These are phyloP conservation scores for Pegoplata infirma DNA, from an alignment of 2,888 invertebrate genomes.

Conservation along the genomic window DNA sequence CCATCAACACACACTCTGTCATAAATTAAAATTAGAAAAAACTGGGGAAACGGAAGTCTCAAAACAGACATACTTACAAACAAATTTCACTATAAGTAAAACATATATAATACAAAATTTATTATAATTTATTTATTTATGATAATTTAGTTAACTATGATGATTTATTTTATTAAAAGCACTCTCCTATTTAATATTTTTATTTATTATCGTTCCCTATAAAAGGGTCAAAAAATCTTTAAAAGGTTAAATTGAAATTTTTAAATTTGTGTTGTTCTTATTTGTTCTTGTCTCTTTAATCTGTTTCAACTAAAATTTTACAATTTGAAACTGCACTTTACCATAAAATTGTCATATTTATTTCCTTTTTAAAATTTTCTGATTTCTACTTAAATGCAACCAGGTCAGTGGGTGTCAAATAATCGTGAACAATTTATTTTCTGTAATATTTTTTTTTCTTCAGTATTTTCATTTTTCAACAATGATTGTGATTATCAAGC, in stretches of 20 bases:
- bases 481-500: constrained; percentile 54
- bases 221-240: constrained; percentile 16
- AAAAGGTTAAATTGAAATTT: not conserved
- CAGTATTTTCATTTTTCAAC: constrained; percentile 35
- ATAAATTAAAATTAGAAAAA: not conserved
- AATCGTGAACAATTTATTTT: constrained; percentile 51
- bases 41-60: not conserved
- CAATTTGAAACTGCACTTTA: constrained; percentile 13
- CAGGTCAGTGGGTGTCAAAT: constrained; percentile 60
- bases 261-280: not conserved
- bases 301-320: not conserved
- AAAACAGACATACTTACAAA: too few species aligned
- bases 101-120: too few species aligned
- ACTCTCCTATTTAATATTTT: too few species aligned
- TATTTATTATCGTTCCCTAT: not conserved
- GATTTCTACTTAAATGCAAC: constrained; percentile 10
- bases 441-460: not conserved
- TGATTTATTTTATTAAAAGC: too few species aligned
- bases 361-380: constrained; percentile 25
- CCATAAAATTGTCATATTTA: constrained; percentile 33
- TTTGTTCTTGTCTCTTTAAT: not conserved
- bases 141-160: too few species aligned
- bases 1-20: not conserved
- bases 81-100: too few species aligned
- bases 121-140: too few species aligned